Evolutionary conservation across 2,888 invertebrate genomes (phyloP), one percentile per base, ranked within the genome.

Genomic region (Cheilosia soror): DNA sequence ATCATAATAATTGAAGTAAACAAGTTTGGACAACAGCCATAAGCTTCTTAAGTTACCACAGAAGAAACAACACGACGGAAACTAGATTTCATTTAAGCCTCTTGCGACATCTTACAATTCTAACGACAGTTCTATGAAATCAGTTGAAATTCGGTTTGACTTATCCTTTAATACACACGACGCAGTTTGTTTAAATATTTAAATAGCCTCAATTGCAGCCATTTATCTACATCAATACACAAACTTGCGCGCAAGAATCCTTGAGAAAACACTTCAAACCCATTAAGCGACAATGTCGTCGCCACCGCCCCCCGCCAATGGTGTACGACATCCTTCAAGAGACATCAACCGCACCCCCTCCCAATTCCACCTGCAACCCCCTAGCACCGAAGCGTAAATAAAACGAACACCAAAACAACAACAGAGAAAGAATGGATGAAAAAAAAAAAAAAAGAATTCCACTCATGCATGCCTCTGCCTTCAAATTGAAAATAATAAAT

Each of bases 201-300:
- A 40, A 75, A 42, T 49, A 57, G 33, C 65, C 49, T 75, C 75
- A 75, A 66, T 49, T 75, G 75, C 47, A 58, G n/a, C 65, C 57
- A 66, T 66, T 66, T 65, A 47, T 47, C 47, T 47, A 27, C 75
- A 65, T 65, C 63, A 75, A 75, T 68, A 68, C 57, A 42, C 37
- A 51, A 71, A 71, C 65, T 72, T 66, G 58, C 37, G 33, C 58
- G 31, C 15, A 71, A 42, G 53, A 65, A 44, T 40, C 65, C 40
- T 66, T 69, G 11, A 66, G 13, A 51, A 58, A 65, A n/a, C 60
- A 72, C 51, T 76, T 53, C 60, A 82, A 66, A 76, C 58, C 65
- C 65, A 82, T 82, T 76, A 60, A 72, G 37, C 53, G 65, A 49
- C 49, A 37, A 72, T 60, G 49, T 25, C 25, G 49, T n/a, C 13